Evolutionary conservation across 2,113 vertebrate genomes (phyloP), one percentile per base, ranked within the genome.

Genomic region (Cichladusa arquata): DNA sequence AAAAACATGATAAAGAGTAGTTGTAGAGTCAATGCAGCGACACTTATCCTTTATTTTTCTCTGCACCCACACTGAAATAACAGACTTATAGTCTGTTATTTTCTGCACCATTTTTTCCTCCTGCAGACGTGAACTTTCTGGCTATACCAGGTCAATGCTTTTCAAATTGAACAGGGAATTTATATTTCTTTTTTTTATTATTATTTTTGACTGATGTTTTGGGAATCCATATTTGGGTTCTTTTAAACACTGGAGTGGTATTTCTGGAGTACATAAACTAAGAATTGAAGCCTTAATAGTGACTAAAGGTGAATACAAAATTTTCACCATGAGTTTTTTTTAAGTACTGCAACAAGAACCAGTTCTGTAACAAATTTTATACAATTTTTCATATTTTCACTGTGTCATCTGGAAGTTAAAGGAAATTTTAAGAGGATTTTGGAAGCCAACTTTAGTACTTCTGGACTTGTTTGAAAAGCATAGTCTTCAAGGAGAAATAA

Each of bases 1-100:
- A 87, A 91, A 85, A 94, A 53, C 84, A 87, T 12, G 81, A 86
- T 87, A 70, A 84, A 66, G 74, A 73, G 28, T 71, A 94, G 84
- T 94, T 92, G 86, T 81, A 91, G 88, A 95, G 74, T 73, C 62
- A 87, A 4, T 93, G 71, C 78, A 88, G 71, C 3, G 9, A 76
- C 74, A 70, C 42, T 95, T 91, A 65, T 85, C 74, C 45, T 92
- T 91, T 93, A 71, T 71, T 54, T 72, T 70, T 57, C 42, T 93
- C 14, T 70, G 44, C 71, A 73, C 62, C 70, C 74, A 95, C 84
- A 62, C 47, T 78, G 61, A 86, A 91, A 78, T 84, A 81, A 82
- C 45, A 94, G 67, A 58, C 48, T 82, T 69, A 20, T 20, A 77
- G 19, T 65, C 73, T 83, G 58, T 88, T 92, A 73, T 70, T 76